Base-by-base conservation (phyloP, 2,888 invertebrate species). In the Drosophila emarginata region DNA sequence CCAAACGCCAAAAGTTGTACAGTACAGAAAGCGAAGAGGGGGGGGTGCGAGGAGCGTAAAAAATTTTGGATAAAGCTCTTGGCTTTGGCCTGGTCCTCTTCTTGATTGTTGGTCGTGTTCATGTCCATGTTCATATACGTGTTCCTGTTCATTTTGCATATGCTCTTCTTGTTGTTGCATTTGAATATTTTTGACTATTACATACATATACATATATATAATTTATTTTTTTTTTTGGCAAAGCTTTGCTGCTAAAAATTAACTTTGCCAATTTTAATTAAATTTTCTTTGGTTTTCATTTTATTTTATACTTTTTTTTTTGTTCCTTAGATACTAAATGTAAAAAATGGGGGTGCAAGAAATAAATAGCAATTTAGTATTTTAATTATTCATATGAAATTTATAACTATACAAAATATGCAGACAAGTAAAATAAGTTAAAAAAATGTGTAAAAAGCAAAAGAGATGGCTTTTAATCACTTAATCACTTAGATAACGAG, bases 251-350 rank as follows among this genome's bases (percentile, higher is more conserved):
- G 50, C 11, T 32, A 75, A 67, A 80, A 80, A 82, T 87, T 86
- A 86, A 86, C 78, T 88, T 84, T 85, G 77, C 72, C 75, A 69
- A 88, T 86, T 84, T 86, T 88, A 84, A 88, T 84, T 84, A 83
- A 74, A 88, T 88, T 80, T 86, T 71, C 74, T 74, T 66, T 73
- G 69, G 77, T 78, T 78, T 82, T 86, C 61, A 72, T 66, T 68
- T 81, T 79, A 32, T n/a, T n/a, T n/a, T 69, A 50, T 15, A 72
- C 67, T 54, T 45, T 68, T 54, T 45, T 18, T 21, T 18, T 21
- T 45, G 45, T 15, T 45, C 18, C 32, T 9, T 32, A 45, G 7
- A 18, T 45, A 45, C 45, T 9, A 4, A 32, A 32, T 32, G 21
- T 21, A 45, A 45, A 45, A 45, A 4, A 18, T 45, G 15, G 40